Conservation (phyloP, 2,797 vertebrate genomes). For the Rhincodon typus region DNA sequence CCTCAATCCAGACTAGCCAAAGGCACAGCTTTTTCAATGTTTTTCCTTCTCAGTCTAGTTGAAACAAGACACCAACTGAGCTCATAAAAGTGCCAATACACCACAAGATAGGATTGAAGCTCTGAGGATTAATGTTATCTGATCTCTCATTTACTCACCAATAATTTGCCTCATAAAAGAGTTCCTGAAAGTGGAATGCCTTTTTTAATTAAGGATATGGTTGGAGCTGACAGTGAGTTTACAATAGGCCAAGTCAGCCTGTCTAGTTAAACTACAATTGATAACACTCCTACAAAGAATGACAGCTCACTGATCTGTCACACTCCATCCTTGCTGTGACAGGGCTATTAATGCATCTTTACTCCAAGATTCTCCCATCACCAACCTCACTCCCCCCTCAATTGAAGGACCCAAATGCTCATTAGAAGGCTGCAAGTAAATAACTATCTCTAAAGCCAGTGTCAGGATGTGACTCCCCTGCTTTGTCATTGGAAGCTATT, state of each 20-base stretch:
- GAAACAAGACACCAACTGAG: slow-evolving; percentile 2
- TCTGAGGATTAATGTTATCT: slow-evolving; percentile 40
- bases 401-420: not conserved
- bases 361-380: not conserved
- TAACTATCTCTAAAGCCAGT: not conserved
- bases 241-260: not conserved
- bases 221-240: not conserved
- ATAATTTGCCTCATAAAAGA: slow-evolving; percentile 41
- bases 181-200: not conserved
- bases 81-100: slow-evolving; percentile 19
- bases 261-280: slow-evolving; percentile 28
- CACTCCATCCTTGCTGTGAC: not conserved
- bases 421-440: not conserved
- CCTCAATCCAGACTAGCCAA: not conserved
- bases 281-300: not conserved
- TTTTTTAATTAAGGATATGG: slow-evolving; percentile 21
- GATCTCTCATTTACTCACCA: slow-evolving; percentile 44
- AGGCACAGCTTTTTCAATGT: not conserved
- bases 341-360: not conserved
- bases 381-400: not conserved
- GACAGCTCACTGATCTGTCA: not conserved
- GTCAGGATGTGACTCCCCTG: not conserved
- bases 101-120: not conserved
- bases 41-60: not conserved
- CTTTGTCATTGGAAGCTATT: not conserved